Evolutionary conservation across 2,113 vertebrate genomes (phyloP).

Genomic region (Willisornis vidua): DNA sequence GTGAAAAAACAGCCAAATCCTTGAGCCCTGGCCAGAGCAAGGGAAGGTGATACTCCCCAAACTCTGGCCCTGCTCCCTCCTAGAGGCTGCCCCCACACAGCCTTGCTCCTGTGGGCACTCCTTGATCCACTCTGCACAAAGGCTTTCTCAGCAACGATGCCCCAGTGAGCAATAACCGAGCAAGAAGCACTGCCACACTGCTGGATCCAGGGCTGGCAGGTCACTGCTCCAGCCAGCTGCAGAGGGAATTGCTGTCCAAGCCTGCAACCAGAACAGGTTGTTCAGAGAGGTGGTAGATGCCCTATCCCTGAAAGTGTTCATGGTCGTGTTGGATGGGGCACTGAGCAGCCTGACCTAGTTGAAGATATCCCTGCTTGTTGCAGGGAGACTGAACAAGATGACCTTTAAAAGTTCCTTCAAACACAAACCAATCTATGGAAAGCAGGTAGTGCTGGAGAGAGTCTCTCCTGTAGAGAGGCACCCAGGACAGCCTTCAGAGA

Average conservation of each 20-base stretch:
- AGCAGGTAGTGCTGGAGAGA: neutral
- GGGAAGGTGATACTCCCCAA: fast-evolving
- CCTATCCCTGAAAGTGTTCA: neutral
- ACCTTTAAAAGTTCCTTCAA: neutral
- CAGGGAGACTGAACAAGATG: neutral
- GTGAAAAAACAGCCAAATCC: neutral
- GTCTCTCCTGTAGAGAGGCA: neutral
- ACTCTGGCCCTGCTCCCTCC: neutral
- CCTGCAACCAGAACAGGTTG: neutral
- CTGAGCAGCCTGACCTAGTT: neutral
- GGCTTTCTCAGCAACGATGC: neutral
- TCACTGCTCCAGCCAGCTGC: neutral
- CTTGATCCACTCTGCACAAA: neutral
- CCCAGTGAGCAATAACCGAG: neutral
- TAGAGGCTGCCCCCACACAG: neutral
- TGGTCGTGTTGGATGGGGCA: neutral
- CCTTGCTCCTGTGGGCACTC: neutral
- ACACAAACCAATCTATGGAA: neutral
- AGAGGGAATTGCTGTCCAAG: neutral
- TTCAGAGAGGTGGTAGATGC: neutral
- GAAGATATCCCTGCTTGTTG: neutral
- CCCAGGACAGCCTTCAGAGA: neutral
- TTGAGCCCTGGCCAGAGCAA: neutral
- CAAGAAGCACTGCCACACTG: neutral
- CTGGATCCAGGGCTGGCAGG: neutral